phyloP scores from a whole-genome alignment of 1,140 invertebrate species.

The Goniozus legneri region DNA sequence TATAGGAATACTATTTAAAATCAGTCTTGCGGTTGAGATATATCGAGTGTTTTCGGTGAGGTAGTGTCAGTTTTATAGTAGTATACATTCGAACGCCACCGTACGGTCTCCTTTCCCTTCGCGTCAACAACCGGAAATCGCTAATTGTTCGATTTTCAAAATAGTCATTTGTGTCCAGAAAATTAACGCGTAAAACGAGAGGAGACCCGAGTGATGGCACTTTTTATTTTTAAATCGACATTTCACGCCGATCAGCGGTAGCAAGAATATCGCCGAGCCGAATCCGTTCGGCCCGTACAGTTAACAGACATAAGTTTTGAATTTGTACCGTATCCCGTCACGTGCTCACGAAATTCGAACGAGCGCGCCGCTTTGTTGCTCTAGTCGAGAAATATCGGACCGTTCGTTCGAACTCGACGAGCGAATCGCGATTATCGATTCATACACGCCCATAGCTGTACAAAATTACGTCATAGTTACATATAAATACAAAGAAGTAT shows the following conservation, averaged over 20 bases:
- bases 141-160: too few species aligned
- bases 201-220: too few species aligned
- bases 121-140: too few species aligned
- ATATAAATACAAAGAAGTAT: constrained; percentile 25
- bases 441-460: too few species aligned
- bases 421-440: too few species aligned
- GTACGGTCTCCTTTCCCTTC: too few species aligned
- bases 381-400: background rate
- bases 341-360: constrained; percentile 9
- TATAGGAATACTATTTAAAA: constrained; percentile 55
- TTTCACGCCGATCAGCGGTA: too few species aligned
- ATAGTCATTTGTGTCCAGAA: too few species aligned
- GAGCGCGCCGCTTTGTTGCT: background rate
- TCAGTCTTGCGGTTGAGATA: constrained; percentile 56
- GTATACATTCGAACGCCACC: constrained; percentile 48
- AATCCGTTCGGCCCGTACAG: constrained; percentile 16
- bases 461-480: constrained; percentile 33
- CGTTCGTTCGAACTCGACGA: background rate
- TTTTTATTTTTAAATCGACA: too few species aligned
- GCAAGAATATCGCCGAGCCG: constrained; percentile 11
- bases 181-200: too few species aligned
- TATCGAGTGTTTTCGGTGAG: constrained; percentile 53
- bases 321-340: constrained; percentile 50
- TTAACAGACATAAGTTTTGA: constrained; percentile 42
- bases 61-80: constrained; percentile 53